A percentile compares a stretch with the other conserved stretches of the same genome.
Evolutionary conservation across 2,113 vertebrate species (phyloP).

Genomic region (Mus spicilegus): DNA sequence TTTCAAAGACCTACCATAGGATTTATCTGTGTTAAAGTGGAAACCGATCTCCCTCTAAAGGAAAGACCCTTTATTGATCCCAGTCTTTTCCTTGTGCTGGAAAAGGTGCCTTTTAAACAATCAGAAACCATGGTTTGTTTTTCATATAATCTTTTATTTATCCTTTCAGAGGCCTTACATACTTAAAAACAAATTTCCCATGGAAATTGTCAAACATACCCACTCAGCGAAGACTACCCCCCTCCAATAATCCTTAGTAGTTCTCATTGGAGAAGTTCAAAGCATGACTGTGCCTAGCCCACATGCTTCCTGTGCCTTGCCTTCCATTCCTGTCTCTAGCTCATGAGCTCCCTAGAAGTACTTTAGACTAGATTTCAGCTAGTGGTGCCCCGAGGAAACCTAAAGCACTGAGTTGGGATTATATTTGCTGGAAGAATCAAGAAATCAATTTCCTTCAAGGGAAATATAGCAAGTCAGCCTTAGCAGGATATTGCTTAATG

Average conservation of each 20-base stretch:
- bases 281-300: not conserved
- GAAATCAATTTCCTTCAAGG: slow-evolving; percentile 86
- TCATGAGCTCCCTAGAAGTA: slow-evolving; percentile 39
- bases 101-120: slow-evolving; percentile 76
- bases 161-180: slow-evolving; percentile 59
- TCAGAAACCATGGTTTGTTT: slow-evolving; percentile 68
- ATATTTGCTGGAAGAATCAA: slow-evolving; percentile 80
- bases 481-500: slow-evolving; percentile 81
- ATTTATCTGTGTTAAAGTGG: slow-evolving; percentile 79
- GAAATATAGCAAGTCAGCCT: slow-evolving; percentile 81
- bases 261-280: not conserved
- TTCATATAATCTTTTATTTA: slow-evolving; percentile 72
- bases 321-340: slow-evolving; percentile 47
- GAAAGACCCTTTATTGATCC: slow-evolving; percentile 73
- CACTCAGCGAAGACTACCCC: not conserved
- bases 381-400: slow-evolving; percentile 76
- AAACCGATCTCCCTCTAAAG: slow-evolving; percentile 68
- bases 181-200: slow-evolving; percentile 74
- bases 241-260: not conserved
- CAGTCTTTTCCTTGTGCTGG: slow-evolving; percentile 76
- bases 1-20: slow-evolving; percentile 66
- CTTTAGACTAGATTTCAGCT: slow-evolving; percentile 64
- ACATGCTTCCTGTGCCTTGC: not conserved
- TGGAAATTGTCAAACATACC: slow-evolving; percentile 57
- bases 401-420: slow-evolving; percentile 78